Evolutionary conservation across 2,113 vertebrate species (phyloP).

Genomic region (Eurystomus gularis): DNA sequence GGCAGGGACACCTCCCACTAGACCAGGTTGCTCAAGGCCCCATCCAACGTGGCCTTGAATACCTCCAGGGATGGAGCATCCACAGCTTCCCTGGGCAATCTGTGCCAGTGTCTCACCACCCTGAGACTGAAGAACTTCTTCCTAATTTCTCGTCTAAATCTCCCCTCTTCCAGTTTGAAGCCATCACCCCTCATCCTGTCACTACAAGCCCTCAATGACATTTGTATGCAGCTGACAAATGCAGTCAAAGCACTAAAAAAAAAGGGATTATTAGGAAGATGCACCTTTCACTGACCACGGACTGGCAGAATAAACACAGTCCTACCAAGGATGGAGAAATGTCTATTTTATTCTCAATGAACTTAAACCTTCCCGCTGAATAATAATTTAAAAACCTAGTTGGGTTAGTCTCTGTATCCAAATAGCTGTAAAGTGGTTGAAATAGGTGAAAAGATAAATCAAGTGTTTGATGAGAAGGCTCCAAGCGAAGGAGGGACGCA

Average conservation of each 20-base stretch:
- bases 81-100: too few relatives aligned
- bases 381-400: not conserved
- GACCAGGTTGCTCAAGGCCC: too few relatives aligned
- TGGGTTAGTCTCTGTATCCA: accelerated
- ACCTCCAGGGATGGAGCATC: too few relatives aligned
- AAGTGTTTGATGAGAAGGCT: not conserved
- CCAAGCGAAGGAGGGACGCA: accelerated
- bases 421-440: not conserved
- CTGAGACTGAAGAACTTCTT: too few relatives aligned
- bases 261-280: accelerated
- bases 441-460: not conserved
- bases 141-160: too few relatives aligned
- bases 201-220: too few relatives aligned
- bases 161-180: too few relatives aligned
- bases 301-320: accelerated
- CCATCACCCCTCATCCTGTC: too few relatives aligned
- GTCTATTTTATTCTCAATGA: not conserved
- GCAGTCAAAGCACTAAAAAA: not conserved
- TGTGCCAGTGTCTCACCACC: too few relatives aligned
- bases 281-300: not conserved
- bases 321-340: not conserved
- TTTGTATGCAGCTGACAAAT: accelerated
- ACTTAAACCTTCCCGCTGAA: not conserved
- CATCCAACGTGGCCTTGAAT: too few relatives aligned
- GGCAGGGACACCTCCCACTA: too few relatives aligned